Percentiles rank a stretch among this genome's conserved stretches.
These are phyloP conservation scores for Tragelaphus scriptus DNA, from an alignment of 2,113 vertebrate species.

Conservation along the genomic window DNA sequence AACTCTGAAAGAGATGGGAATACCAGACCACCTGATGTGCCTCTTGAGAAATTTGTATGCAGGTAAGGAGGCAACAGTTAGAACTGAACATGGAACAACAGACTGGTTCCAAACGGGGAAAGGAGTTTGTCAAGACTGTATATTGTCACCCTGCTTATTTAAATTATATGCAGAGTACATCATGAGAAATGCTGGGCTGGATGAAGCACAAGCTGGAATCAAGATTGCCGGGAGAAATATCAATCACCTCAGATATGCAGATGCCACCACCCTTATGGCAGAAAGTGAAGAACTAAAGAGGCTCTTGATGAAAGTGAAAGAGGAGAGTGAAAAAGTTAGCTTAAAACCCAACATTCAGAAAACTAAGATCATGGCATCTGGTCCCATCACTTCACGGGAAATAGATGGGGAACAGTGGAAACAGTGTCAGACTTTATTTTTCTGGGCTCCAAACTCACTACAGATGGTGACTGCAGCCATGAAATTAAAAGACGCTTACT, in stretches of 20 bases:
- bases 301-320: background rate
- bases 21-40: background rate
- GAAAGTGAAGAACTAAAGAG: background rate
- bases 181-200: background rate
- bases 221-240: background rate
- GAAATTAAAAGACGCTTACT: background rate
- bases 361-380: background rate
- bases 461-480: background rate
- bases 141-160: background rate
- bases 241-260: background rate
- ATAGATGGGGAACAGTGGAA: background rate
- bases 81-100: background rate
- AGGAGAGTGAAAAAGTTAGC: background rate
- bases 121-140: background rate
- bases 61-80: background rate
- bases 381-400: background rate
- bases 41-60: background rate
- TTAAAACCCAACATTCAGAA: background rate
- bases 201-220: background rate
- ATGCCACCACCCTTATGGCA: background rate
- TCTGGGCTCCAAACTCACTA: background rate
- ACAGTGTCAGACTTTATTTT: background rate
- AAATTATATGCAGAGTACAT: background rate
- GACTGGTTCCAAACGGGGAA: background rate
- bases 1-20: background rate